Base-by-base conservation (phyloP, 1,140 invertebrate species). In the Drosophila elegans region DNA sequence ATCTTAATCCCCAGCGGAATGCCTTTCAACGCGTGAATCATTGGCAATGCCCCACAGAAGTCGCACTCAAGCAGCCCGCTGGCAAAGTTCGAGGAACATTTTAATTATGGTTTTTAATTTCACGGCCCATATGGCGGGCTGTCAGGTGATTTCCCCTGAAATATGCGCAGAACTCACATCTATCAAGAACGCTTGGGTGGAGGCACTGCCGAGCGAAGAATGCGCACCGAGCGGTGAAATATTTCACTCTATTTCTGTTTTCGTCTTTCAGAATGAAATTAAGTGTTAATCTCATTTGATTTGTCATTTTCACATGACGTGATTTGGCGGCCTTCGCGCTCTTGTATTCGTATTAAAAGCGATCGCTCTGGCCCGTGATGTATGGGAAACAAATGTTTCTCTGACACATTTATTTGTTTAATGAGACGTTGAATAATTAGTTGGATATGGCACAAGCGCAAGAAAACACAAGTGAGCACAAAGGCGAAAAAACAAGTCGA, bases 341-440 rank as follows among this genome's bases (percentile, higher is more conserved):
- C 54, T 51, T 52, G 42, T 49, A 53, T 38, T 53, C 46, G 42
- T 49, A 53, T 38, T 53, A 27, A 38, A 12, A 39, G 27, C 56
- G 63, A 66, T 66, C 56, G 63, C 46, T 16, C 21, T 44, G 60
- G 63, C 10, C 45, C 60, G 66, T 86, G 83, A 86, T 86, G 79
- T 83, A 86, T 86, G 84, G 62, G 64, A 86, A 86, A 86, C 82
- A 86, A 86, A 86, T 86, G 82, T 86, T 86, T 73, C 81, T 72
- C 73, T 82, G 83, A 86, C 82, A 86, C 84, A 86, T 86, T 86
- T 86, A 86, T 88, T 86, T 86, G 82, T 86, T 88, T 86, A 86
- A 86, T 86, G 82, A 88, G 83, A 88, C 82, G 79, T 88, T 86
- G 82, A 86, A 82, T 86, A 86, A 86, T 86, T 86, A 86, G 84